Evolutionary conservation across 2,888 invertebrate species (phyloP), one percentile per base, ranked within the genome.

Genomic region (Nephrotoma flavescens): DNA sequence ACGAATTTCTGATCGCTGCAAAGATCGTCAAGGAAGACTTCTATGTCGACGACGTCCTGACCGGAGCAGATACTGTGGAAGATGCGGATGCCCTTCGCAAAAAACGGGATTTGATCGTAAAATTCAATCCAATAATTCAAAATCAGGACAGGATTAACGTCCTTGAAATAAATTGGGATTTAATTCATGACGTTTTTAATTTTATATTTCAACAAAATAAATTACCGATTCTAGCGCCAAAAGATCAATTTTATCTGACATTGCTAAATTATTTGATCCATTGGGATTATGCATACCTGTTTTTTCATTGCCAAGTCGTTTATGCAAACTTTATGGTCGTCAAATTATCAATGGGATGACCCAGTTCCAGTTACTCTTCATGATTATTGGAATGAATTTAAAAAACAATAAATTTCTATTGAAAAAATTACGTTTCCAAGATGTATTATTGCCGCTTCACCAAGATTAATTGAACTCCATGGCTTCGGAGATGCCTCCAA

Each of bases 291-390:
- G 47, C 2, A 47, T 2, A 47, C 47, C 47, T 47, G n/a, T 47
- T 1, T 2, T 0, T 2, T 2, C 0, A 31, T 2, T 31, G 2
- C 31, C n/a, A n/a, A n/a, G n/a, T n/a, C n/a, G n/a, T n/a, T n/a
- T n/a, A n/a, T n/a, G n/a, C n/a, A n/a, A n/a, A n/a, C n/a, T n/a
- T n/a, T n/a, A n/a, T n/a, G n/a, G n/a, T n/a, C n/a, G n/a, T n/a
- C n/a, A n/a, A n/a, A n/a, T n/a, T n/a, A n/a, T n/a, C n/a, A n/a
- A n/a, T n/a, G n/a, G n/a, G n/a, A n/a, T n/a, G n/a, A n/a, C n/a
- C n/a, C n/a, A n/a, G n/a, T n/a, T n/a, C n/a, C n/a, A n/a, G n/a
- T n/a, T n/a, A n/a, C n/a, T n/a, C n/a, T n/a, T n/a, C n/a, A n/a
- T n/a, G n/a, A n/a, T n/a, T n/a, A n/a, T n/a, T n/a, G n/a, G n/a